A percentile compares a stretch with the other conserved stretches of the same genome.
These are phyloP conservation scores for Melinaea menophilus DNA, from an alignment of 2,888 invertebrate genomes.

Conservation along the genomic window DNA sequence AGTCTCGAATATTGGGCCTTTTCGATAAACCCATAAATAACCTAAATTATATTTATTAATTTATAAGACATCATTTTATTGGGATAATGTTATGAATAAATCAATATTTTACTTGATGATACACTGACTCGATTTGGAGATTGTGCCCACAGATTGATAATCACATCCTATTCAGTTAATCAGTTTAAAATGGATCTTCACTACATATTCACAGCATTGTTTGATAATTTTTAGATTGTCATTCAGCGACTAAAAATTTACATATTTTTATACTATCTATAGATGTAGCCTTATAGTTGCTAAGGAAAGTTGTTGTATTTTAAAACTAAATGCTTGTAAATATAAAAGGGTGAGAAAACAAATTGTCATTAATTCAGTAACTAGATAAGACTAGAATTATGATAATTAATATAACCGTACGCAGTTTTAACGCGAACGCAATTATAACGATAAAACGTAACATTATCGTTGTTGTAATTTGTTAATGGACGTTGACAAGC, in stretches of 20 bases:
- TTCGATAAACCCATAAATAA: slow-evolving; percentile 29
- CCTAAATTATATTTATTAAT: slow-evolving; percentile 22
- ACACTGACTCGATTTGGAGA: too few species aligned
- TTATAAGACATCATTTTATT: slow-evolving; percentile 12
- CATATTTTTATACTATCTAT: too few species aligned
- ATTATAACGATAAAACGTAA: slow-evolving; percentile 46
- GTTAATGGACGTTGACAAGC: slow-evolving; percentile 35
- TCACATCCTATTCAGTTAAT: too few species aligned
- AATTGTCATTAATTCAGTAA: slow-evolving; percentile 41
- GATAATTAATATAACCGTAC: slow-evolving; percentile 38
- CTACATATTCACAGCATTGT: too few species aligned
- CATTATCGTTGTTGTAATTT: slow-evolving; percentile 31
- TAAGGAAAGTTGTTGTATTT: too few species aligned
- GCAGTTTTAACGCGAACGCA: slow-evolving; percentile 42
- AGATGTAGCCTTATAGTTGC: too few species aligned
- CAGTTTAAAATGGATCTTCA: too few species aligned
- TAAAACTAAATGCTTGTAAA: not conserved
- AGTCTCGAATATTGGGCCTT: slow-evolving; percentile 25
- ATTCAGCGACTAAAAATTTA: too few species aligned
- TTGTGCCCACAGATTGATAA: too few species aligned
- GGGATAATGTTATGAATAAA: not conserved
- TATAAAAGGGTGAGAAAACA: slow-evolving; percentile 33
- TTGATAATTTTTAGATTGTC: too few species aligned
- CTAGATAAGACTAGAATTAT: slow-evolving; percentile 46
- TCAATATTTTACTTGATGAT: not conserved